phyloP scores from a whole-genome alignment of 2,113 vertebrate genomes.

The Corythornis madagascariensis region DNA sequence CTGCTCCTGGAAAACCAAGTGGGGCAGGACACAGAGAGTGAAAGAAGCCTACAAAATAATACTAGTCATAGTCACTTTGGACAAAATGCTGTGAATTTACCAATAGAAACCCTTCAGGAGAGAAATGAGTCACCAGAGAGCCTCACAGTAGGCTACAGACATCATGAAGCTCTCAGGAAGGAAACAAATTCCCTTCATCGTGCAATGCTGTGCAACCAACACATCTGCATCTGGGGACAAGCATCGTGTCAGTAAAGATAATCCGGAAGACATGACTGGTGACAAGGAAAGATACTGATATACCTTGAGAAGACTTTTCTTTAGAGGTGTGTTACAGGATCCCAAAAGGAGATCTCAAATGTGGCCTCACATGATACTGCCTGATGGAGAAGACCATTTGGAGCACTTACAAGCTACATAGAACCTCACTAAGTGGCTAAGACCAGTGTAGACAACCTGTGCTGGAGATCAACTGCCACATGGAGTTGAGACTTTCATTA shows the following conservation, averaged over 20 bases:
- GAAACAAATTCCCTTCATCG: background rate
- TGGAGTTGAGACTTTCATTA: background rate
- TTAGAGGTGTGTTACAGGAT: background rate
- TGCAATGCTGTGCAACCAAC: background rate
- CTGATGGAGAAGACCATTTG: background rate
- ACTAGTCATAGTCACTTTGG: background rate
- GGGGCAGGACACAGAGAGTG: accelerated
- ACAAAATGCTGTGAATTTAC: background rate
- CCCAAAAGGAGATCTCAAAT: background rate
- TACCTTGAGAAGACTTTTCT: background rate
- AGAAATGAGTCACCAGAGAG: background rate
- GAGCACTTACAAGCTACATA: background rate
- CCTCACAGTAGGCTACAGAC: background rate
- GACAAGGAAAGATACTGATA: background rate
- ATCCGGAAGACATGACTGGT: background rate
- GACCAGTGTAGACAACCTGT: background rate
- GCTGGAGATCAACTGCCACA: background rate
- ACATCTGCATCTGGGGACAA: background rate
- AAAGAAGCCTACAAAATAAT: background rate
- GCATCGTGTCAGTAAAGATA: background rate
- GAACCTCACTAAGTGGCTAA: background rate
- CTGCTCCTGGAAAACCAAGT: background rate
- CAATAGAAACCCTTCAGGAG: background rate
- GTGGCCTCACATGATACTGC: background rate
- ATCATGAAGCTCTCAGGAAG: background rate